Evolutionary conservation across 1,140 invertebrate species (phyloP).

Genomic region (Drosophila bipectinata): DNA sequence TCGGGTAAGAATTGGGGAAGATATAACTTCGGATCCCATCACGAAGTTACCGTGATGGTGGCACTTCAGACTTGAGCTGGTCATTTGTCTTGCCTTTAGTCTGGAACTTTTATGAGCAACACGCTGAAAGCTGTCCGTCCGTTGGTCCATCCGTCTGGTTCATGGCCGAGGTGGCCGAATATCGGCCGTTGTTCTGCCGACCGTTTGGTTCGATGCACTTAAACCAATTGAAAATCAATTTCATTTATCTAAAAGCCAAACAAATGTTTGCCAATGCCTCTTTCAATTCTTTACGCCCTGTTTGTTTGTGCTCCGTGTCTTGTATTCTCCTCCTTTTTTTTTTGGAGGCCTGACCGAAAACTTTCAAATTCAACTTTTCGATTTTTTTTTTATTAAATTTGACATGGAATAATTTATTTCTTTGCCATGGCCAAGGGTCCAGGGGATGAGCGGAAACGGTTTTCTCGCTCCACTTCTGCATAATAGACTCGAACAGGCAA

Average conservation of each 20-base stretch:
- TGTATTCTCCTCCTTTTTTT: neutral
- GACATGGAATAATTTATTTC: slow-evolving; percentile 71
- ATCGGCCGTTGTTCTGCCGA: slow-evolving; percentile 5
- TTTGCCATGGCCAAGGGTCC: slow-evolving; percentile 8
- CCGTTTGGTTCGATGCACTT: slow-evolving; percentile 54
- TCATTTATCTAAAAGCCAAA: slow-evolving; percentile 76
- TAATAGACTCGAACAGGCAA: slow-evolving; percentile 21
- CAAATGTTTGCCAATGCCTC: slow-evolving; percentile 58
- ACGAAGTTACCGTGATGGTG: too few species aligned
- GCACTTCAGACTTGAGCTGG: neutral
- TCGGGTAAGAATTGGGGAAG: too few species aligned
- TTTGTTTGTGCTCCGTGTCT: slow-evolving; percentile 16
- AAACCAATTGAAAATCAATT: slow-evolving; percentile 77
- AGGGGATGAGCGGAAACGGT: slow-evolving; percentile 13
- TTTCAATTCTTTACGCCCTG: slow-evolving; percentile 29
- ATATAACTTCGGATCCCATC: too few species aligned
- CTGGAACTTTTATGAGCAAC: neutral
- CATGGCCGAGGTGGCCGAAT: neutral
- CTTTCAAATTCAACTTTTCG: slow-evolving; percentile 48
- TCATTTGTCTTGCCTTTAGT: neutral
- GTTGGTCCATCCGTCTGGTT: neutral
- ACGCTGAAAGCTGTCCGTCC: neutral
- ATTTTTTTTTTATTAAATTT: slow-evolving; percentile 62
- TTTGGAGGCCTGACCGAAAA: slow-evolving; percentile 11
- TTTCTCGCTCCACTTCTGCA: neutral